phyloP scores from a whole-genome alignment of 1,140 invertebrate genomes.

The Bactericera cockerelli region DNA sequence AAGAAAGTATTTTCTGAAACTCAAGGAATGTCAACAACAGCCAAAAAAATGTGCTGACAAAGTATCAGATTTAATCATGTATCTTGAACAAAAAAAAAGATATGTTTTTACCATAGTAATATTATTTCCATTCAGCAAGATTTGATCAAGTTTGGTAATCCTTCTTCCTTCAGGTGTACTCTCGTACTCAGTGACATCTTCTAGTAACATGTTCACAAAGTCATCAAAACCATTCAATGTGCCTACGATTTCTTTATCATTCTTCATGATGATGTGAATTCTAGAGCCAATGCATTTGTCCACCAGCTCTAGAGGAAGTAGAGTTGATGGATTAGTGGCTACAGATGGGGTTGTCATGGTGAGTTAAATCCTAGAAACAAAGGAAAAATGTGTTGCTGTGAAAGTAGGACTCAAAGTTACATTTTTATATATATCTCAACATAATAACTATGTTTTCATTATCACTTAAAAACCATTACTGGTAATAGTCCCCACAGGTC shows the following conservation, averaged over 20 bases:
- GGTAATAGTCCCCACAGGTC: too few relatives aligned
- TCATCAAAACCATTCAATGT: slow-evolving; percentile 96
- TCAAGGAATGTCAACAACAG: slow-evolving; percentile 10
- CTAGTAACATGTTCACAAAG: slow-evolving; percentile 94
- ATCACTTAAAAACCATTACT: too few relatives aligned
- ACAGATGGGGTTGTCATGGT: slow-evolving; percentile 27
- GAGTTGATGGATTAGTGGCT: slow-evolving; percentile 46
- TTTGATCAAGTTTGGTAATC: slow-evolving; percentile 94
- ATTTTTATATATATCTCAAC: too few relatives aligned
- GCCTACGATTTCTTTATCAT: slow-evolving; percentile 98
- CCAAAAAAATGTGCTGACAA: background rate
- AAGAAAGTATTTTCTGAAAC: slow-evolving; percentile 5
- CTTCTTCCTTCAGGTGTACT: slow-evolving; percentile 89
- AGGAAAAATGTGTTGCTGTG: too few relatives aligned
- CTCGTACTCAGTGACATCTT: slow-evolving; percentile 89
- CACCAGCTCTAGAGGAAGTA: slow-evolving; percentile 83
- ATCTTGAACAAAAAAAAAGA: background rate
- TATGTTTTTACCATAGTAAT: slow-evolving; percentile 97
- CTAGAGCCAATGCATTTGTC: slow-evolving; percentile 99
- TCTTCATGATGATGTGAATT: slow-evolving; percentile 99
- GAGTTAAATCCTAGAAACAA: background rate
- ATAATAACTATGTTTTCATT: too few relatives aligned
- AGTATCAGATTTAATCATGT: background rate
- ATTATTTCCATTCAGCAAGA: slow-evolving; percentile 97
- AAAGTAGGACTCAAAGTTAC: too few relatives aligned